Percentiles rank a stretch among this genome's conserved stretches.
Evolutionary conservation across 2,888 invertebrate genomes (phyloP).

Genomic region (Hydropsyche betteni): DNA sequence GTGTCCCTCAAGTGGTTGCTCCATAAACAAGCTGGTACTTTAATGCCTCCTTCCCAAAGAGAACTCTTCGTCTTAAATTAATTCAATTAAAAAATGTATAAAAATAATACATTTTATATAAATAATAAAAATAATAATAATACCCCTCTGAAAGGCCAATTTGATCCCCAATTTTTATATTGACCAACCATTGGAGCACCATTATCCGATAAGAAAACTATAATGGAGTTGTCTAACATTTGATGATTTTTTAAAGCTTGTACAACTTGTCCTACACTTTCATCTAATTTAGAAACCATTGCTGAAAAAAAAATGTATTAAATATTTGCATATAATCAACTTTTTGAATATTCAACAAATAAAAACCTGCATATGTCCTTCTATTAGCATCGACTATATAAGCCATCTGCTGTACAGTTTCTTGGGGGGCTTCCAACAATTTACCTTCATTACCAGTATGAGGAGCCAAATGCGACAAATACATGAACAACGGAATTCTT

Average conservation of each 20-base stretch:
- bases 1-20: conserved; percentile 59
- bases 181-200: conserved; percentile 81
- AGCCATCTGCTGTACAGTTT: conserved; percentile 72
- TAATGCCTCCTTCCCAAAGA: conserved; percentile 86
- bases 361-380: conserved; percentile 75
- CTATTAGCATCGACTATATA: conserved; percentile 75
- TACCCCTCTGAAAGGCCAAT: conserved; percentile 82
- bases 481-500: conserved; percentile 76
- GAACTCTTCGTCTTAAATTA: conserved; percentile 69
- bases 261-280: conserved; percentile 82
- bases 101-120: no score
- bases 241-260: conserved; percentile 70
- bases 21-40: conserved; percentile 81
- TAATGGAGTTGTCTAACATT: conserved; percentile 82
- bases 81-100: neutral
- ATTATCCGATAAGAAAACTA: conserved; percentile 89
- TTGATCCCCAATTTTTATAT: conserved; percentile 78
- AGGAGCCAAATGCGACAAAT: conserved; percentile 81
- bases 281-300: conserved; percentile 85
- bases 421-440: conserved; percentile 76
- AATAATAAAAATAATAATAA: conserved; percentile 42
- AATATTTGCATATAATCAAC: neutral
- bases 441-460: conserved; percentile 79
- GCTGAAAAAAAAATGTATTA: conserved; percentile 64
- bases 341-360: no score